Base-by-base conservation (phyloP, 2,888 invertebrate species). In the Ochropleura leucogaster region DNA sequence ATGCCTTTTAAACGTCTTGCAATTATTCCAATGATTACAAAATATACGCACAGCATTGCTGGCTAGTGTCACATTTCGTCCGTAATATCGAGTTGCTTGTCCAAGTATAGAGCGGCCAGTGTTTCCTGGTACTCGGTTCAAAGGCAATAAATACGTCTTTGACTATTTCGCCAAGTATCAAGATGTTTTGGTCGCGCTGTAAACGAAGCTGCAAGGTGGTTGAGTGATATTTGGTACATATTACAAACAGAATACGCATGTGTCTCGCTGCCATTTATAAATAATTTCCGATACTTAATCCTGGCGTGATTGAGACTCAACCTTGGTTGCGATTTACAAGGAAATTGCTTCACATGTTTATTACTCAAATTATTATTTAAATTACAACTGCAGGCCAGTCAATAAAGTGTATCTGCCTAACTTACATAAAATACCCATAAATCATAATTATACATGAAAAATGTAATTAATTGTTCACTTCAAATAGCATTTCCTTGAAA, bases 141-240 rank as follows among this genome's bases (percentile, higher is more conserved):
- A 67, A 59, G 20, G 18, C 40, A 68, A n/a, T n/a, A n/a, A 30
- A 55, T 49, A 64, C 16, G 18, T 40, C 55, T 40, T 67, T 51
- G 40, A 40, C 64, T 60, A 49, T 65, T 60, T 65, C 46, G 18
- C 16, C 30, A 20, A 47, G 53, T 68, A 63, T 79, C 83, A 79
- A 80, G 68, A 64, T 12, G 7, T n/a, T 60, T 42, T 72, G 42
- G 72, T 64, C 55, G 82, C 47, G 51, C 65, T 67, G 40, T 65
- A 72, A 47, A 73, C 77, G 79, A 82, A 74, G 64, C 85, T 83
- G 79, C 92, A 92, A 93, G 92, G 92, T 89, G 85, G 88, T 74
- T 90, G 81, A 88, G 90, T 91, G 92, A 85, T 92, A 92, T 93
- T 92, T 92, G 73, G 87, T 88, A 84, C 85, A 74, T 70, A 74